Evolutionary conservation across 1,140 invertebrate species (phyloP).

Genomic region (Formica selysi): DNA sequence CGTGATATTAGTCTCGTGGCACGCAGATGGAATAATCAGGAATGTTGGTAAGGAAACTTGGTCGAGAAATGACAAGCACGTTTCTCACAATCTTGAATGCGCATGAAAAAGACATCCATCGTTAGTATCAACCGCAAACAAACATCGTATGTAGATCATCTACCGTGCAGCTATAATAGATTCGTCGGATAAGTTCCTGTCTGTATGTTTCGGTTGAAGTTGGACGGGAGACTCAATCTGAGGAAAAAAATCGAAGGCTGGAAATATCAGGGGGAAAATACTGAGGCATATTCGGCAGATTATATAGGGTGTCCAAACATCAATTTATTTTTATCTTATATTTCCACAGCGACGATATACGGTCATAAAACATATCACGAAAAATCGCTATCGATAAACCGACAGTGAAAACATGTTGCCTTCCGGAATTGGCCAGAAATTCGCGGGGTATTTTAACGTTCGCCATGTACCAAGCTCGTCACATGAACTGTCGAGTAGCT

Average conservation of each 20-base stretch:
- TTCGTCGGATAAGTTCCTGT: conserved; percentile 7
- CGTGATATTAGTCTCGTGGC: conserved; percentile 39
- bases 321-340: conserved; percentile 75
- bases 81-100: conserved; percentile 17
- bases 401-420: conserved; percentile 53
- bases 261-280: background rate
- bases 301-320: conserved; percentile 68
- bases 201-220: conserved; percentile 3
- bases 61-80: background rate
- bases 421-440: conserved; percentile 34
- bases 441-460: conserved; percentile 24
- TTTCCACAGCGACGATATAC: conserved; percentile 71
- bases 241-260: background rate
- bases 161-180: conserved; percentile 35
- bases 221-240: background rate
- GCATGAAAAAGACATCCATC: conserved; percentile 8
- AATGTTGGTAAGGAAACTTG: conserved; percentile 7
- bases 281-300: conserved; percentile 47
- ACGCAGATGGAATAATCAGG: background rate
- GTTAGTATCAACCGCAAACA: conserved; percentile 48
- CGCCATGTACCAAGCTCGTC: background rate
- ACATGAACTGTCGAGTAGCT: background rate
- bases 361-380: conserved; percentile 70
- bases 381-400: conserved; percentile 65
- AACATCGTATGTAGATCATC: conserved; percentile 26